Conservation (phyloP, 92 coral and sea anemone genomes). For the Micromussa lordhowensis region DNA sequence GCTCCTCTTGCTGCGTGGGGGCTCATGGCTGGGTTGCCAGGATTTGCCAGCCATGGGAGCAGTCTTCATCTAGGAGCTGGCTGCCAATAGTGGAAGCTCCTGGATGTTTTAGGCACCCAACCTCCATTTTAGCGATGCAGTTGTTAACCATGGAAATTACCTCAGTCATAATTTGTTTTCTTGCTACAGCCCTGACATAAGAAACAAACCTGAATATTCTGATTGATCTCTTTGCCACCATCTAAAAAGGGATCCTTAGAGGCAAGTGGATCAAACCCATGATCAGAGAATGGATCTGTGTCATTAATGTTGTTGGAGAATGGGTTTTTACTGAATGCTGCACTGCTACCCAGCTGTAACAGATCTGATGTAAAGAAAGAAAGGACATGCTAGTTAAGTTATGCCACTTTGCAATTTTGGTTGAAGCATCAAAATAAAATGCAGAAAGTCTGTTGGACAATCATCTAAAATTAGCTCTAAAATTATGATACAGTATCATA, state of each 20-base stretch:
- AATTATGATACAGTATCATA: too few relatives aligned
- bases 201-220: conserved; percentile 26
- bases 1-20: too few relatives aligned
- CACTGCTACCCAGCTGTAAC: background rate
- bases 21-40: too few relatives aligned
- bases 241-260: conserved; percentile 16
- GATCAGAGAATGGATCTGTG: conserved; percentile 59
- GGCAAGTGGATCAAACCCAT: conserved; percentile 64
- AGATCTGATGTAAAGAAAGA: background rate
- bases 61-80: too few relatives aligned
- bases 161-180: too few relatives aligned
- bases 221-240: conserved; percentile 11
- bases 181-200: background rate
- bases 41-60: too few relatives aligned
- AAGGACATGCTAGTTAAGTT: background rate
- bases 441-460: background rate
- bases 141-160: too few relatives aligned
- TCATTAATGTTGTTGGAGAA: conserved; percentile 46
- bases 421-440: background rate
- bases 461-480: too few relatives aligned
- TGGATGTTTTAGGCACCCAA: too few relatives aligned
- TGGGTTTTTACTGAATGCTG: conserved; percentile 42
- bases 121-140: too few relatives aligned
- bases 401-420: too few relatives aligned
- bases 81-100: too few relatives aligned